These are phyloP conservation scores for Seira sanloemensis DNA, from an alignment of 2,888 invertebrate species.

Conservation along the genomic window DNA sequence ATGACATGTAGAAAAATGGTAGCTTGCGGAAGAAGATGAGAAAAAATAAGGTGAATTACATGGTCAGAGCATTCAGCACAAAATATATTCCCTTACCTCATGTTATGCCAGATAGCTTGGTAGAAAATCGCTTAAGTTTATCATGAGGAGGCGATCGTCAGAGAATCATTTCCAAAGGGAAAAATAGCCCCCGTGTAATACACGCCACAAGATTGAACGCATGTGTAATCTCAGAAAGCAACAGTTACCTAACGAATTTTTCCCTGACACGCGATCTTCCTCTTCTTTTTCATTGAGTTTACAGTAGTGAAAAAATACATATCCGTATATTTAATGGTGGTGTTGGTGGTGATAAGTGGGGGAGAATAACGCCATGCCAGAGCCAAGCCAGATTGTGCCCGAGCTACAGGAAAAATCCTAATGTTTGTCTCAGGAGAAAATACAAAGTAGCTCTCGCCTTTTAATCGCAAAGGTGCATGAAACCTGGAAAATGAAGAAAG, in stretches of 20 bases:
- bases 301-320: conserved; percentile 26
- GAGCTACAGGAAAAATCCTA: conserved; percentile 26
- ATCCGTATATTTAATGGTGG: not conserved
- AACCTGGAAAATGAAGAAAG: conserved; percentile 10
- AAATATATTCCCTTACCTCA: not conserved
- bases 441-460: conserved; percentile 32
- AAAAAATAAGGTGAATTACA: conserved; percentile 50
- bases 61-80: conserved; percentile 10
- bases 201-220: conserved; percentile 22
- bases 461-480: conserved; percentile 37
- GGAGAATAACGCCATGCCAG: conserved; percentile 27
- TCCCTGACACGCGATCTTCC: conserved; percentile 70
- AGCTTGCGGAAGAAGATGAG: conserved; percentile 43
- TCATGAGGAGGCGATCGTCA: conserved; percentile 40
- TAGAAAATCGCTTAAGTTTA: conserved; percentile 42
- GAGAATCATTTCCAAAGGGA: not conserved
- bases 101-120: not conserved
- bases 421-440: conserved; percentile 46
- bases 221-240: conserved; percentile 65
- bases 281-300: conserved; percentile 9
- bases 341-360: conserved; percentile 25
- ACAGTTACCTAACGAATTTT: conserved; percentile 72
- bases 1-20: conserved; percentile 24
- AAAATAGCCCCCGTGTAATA: conserved; percentile 29
- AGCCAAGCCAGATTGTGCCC: conserved; percentile 40